Evolutionary conservation across 2,888 invertebrate species (phyloP).

Genomic region (Tiphia femorata): DNA sequence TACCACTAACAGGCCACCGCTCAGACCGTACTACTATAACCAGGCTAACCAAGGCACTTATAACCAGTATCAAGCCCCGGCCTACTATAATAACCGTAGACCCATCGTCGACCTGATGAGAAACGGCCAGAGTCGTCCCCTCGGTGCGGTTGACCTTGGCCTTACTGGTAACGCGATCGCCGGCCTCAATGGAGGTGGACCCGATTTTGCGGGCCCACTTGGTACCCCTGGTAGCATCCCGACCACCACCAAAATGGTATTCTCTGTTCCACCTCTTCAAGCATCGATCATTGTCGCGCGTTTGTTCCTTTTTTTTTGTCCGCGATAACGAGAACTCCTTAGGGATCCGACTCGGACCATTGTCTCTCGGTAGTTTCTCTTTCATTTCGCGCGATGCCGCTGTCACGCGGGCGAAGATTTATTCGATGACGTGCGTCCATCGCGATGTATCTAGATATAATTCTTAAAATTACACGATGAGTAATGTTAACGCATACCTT

Average conservation of each 20-base stretch:
- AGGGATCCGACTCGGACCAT: too few relatives aligned
- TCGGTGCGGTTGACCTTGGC: conserved; percentile 59
- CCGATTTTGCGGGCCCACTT: conserved; percentile 52
- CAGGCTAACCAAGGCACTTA: conserved; percentile 56
- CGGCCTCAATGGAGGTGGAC: conserved; percentile 52
- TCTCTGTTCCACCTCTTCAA: conserved; percentile 52
- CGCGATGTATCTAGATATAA: too few relatives aligned
- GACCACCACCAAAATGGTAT: conserved; percentile 63
- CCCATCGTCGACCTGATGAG: conserved; percentile 48
- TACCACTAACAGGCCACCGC: conserved; percentile 65
- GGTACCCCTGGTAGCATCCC: conserved; percentile 55
- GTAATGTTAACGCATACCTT: too few relatives aligned
- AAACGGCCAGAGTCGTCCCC: conserved; percentile 52
- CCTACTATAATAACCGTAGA: conserved; percentile 57
- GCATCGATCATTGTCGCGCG: conserved; percentile 27
- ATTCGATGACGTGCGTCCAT: too few relatives aligned
- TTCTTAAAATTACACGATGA: too few relatives aligned
- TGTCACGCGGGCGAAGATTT: too few relatives aligned
- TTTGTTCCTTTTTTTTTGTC: not conserved
- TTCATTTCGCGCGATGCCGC: too few relatives aligned
- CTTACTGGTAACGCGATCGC: conserved; percentile 61
- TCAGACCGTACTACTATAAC: conserved; percentile 52
- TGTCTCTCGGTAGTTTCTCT: too few relatives aligned
- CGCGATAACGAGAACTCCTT: too few relatives aligned
- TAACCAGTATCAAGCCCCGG: conserved; percentile 54